phyloP scores from a whole-genome alignment of 2,888 invertebrate genomes.

The Furcula furcula region DNA sequence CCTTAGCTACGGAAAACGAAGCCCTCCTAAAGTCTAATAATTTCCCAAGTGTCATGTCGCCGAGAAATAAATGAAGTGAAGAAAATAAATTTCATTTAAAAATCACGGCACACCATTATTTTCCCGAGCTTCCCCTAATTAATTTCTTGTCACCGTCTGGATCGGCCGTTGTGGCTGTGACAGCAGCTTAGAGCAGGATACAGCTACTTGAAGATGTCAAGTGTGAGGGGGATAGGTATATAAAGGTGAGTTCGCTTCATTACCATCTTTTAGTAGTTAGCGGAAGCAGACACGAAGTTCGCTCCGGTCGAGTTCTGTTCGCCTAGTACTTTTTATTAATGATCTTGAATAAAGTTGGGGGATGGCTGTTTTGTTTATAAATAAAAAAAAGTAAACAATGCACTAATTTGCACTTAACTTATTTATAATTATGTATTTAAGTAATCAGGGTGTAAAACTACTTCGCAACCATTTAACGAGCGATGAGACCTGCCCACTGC shows the following conservation, averaged over 20 bases:
- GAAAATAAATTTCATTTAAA: conserved; percentile 81
- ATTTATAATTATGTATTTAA: too few species aligned
- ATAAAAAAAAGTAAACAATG: conserved; percentile 5
- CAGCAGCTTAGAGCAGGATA: conserved; percentile 57
- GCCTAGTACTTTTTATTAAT: conserved; percentile 70
- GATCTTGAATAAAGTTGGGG: conserved; percentile 49
- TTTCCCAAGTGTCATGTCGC: conserved; percentile 79
- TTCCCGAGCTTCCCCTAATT: conserved; percentile 77
- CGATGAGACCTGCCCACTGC: too few species aligned
- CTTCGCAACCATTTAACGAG: too few species aligned
- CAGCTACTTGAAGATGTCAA: conserved; percentile 8
- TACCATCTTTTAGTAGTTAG: conserved; percentile 77
- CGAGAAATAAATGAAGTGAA: conserved; percentile 77
- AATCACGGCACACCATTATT: conserved; percentile 79
- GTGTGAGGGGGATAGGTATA: conserved; percentile 43
- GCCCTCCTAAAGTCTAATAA: conserved; percentile 69
- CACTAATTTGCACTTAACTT: too few species aligned
- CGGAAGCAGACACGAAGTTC: conserved; percentile 71
- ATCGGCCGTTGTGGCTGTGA: conserved; percentile 73
- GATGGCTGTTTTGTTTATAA: conserved; percentile 33
- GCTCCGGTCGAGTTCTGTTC: conserved; percentile 60
- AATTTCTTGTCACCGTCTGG: conserved; percentile 80
- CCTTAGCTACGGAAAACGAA: conserved; percentile 54
- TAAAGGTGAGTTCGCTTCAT: conserved; percentile 73
- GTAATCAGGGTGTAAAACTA: too few species aligned